Base-by-base conservation (phyloP, 2,113 vertebrate species). In the Ammodytes marinus region DNA sequence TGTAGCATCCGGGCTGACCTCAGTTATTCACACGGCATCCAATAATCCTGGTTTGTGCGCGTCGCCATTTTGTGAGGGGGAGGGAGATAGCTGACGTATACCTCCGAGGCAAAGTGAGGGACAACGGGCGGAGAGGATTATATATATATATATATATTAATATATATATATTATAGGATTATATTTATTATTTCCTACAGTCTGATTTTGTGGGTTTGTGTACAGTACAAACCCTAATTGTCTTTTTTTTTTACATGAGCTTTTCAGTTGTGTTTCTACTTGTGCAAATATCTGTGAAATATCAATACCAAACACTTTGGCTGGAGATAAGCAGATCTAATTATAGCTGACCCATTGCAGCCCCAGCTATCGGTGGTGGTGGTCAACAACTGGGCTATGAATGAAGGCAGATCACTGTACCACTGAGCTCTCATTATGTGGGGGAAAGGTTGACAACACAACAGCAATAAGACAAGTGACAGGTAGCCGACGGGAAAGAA, bases 261-360 rank as follows among this genome's bases (percentile, higher is more conserved):
- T 70, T 40, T 9, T 67, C 40, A 54, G 40, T 53, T 82, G 42
- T 39, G 37, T 69, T 82, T 54, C 39, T 45, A 70, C 49, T 49
- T 52, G 35, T 68, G 63, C 59, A 42, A 58, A 47, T 35, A 69
- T 42, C 63, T 27, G 65, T 83, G 19, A 80, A 66, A 85, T 58
- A 72, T 70, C 61, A 66, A 79, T 63, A 69, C 43, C 27, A 27
- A 27, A 19, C 61, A 40, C 12, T 57, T n/a, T 35, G 63, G 12
- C 11, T 54, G 50, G 5, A 87, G 58, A 74, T 63, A 65, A 74
- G 45, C 72, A 66, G 7, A 47, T 58, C 85, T 88, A 86, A 89
- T 84, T 79, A 70, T 86, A 89, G 74, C 40, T 1, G 37, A 69
- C 2, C 43, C 2, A 45, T 1, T 45, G 54, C 43, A 7, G 57